A percentile compares a stretch with the other conserved stretches of the same genome.
Conservation (phyloP, 2,113 vertebrate species). For the Mystacornis crossleyi region DNA sequence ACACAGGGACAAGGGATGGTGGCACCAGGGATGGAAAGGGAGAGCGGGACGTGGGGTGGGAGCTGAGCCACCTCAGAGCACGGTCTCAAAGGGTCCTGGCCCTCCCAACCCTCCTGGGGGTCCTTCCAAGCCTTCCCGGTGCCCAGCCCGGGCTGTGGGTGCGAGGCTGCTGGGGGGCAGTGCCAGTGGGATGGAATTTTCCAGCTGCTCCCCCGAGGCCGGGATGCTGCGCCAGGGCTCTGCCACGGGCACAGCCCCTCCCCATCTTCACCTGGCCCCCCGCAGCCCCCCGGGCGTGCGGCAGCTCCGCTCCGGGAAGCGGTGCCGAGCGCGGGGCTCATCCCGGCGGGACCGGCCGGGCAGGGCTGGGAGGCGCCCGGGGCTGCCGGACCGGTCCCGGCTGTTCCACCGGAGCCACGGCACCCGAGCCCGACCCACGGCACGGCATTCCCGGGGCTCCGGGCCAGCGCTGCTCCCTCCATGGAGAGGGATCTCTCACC, state of each 20-base stretch:
- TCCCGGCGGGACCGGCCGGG: not conserved
- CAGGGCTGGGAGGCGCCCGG: not conserved
- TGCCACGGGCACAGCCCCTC: fast-evolving
- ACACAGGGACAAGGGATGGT: not conserved
- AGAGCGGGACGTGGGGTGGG: not conserved
- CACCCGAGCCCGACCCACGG: not conserved
- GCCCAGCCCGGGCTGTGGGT: not conserved
- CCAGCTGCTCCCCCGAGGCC: not conserved
- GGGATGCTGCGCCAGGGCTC: not conserved
- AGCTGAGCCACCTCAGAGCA: not conserved
- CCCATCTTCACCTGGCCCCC: not conserved
- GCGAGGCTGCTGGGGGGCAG: not conserved
- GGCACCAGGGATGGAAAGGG: not conserved
- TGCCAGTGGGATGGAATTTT: not conserved
- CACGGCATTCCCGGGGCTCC: not conserved
- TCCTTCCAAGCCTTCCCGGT: not conserved
- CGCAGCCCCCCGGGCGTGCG: not conserved
- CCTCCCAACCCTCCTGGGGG: not conserved
- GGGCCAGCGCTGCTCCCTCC: not conserved
- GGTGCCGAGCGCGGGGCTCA: not conserved
- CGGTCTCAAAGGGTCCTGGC: fast-evolving
- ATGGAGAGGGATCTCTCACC: not conserved
- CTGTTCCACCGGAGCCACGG: not conserved
- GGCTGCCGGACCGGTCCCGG: not conserved
- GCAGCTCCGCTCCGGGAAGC: not conserved